Base-by-base conservation (phyloP, 2,888 invertebrate species). In the Pandemis corylana region DNA sequence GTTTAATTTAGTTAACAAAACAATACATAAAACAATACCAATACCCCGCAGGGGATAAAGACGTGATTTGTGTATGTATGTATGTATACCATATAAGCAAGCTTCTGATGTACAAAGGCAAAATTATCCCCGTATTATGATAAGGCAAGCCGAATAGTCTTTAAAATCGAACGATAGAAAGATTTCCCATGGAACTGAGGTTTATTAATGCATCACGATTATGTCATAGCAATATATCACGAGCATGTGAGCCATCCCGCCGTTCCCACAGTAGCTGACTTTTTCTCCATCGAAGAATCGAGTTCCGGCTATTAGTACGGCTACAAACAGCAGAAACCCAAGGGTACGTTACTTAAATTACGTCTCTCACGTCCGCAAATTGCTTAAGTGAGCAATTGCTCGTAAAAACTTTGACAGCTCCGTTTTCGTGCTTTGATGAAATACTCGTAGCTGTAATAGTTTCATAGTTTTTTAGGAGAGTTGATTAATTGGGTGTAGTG, bases 241-340 rank as follows among this genome's bases (percentile, higher is more conserved):
- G 44, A 62, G 20, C 46, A 66, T 62, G 36, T 46, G 20, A 44
- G 46, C 64, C 44, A 56, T 64, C 41, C 46, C 15, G 53, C 44
- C 61, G 53, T 71, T 67, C 77, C 64, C 76, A 77, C 76, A 51
- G 72, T 68, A 65, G 76, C 78, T 79, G 75, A 78, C 77, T 80
- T 81, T 81, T 82, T 81, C 76, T 78, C 75, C 76, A 74, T 73
- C 71, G 76, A 63, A 71, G n/a, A 67, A 61, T 73, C 62, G 67
- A 53, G 69, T 77, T 78, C 76, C 77, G 77, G 71, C 70, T 75
- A 80, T 77, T 80, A 2, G 53, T 56, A 56, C n/a, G n/a, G 15
- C 56, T 56, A 56, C 9, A 20, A 20, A 20, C 7, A 53, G 51
- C n/a, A 77, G 76, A 72, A 69, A 53, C 61, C 41, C 66, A 68